A percentile compares a stretch with the other conserved stretches of the same genome.
Conservation (phyloP, 2,888 invertebrate genomes). For the Fragum whitleyi region DNA sequence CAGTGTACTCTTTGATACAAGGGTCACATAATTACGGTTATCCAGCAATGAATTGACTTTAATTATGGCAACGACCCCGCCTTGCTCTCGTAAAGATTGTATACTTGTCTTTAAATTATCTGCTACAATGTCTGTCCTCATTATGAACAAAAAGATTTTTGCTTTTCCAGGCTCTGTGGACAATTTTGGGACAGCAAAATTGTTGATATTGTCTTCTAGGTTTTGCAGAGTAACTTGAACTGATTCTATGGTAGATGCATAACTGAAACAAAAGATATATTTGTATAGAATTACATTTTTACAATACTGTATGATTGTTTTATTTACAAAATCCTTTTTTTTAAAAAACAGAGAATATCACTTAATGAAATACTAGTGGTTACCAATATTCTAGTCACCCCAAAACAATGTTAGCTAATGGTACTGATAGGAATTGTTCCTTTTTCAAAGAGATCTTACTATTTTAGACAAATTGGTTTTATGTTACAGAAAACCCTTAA, state of each 20-base stretch:
- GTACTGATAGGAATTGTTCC: too few species aligned
- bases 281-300: too few species aligned
- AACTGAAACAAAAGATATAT: constrained; percentile 5
- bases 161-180: constrained; percentile 14
- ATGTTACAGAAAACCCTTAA: too few species aligned
- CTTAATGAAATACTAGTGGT: too few species aligned
- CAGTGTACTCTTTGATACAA: constrained; percentile 13
- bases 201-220: constrained; percentile 8
- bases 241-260: constrained; percentile 1
- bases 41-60: constrained; percentile 17
- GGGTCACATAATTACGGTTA: constrained; percentile 19
- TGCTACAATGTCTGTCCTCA: constrained; percentile 9
- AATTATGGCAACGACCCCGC: constrained; percentile 35
- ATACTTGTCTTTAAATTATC: background rate
- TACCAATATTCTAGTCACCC: too few species aligned
- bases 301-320: too few species aligned
- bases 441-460: too few species aligned
- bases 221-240: background rate
- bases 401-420: too few species aligned
- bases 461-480: too few species aligned
- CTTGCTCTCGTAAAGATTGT: background rate
- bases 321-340: too few species aligned
- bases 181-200: background rate
- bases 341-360: too few species aligned
- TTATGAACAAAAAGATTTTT: constrained; percentile 32